Percentiles rank a stretch among this genome's conserved stretches.
phyloP scores from a whole-genome alignment of 2,888 invertebrate species.

The Merodon equestris region DNA sequence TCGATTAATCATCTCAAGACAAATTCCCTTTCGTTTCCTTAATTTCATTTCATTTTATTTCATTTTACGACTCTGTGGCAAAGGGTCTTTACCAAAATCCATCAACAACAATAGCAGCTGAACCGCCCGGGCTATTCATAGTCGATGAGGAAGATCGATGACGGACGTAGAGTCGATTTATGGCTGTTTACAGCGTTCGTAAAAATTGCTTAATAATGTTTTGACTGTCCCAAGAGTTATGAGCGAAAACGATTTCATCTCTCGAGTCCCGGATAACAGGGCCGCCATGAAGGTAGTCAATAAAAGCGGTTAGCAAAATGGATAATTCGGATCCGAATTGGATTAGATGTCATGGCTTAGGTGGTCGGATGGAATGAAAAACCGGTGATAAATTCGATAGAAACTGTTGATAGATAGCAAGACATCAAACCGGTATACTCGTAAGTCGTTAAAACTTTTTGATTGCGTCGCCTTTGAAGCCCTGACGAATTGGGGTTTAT shows the following conservation, averaged over 20 bases:
- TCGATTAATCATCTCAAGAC: constrained; percentile 67
- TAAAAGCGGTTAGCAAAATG: constrained; percentile 20
- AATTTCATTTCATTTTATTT: constrained; percentile 63
- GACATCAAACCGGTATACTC: too few species aligned
- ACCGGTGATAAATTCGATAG: too few species aligned
- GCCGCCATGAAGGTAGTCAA: neutral
- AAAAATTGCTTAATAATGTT: constrained; percentile 69
- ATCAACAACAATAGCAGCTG: constrained; percentile 50
- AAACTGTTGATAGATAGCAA: too few species aligned
- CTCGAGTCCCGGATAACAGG: constrained; percentile 6
- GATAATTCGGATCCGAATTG: too few species aligned
- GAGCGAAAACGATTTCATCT: constrained; percentile 51
- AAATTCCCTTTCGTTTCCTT: constrained; percentile 67
- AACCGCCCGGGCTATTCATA: constrained; percentile 18
- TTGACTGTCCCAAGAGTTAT: constrained; percentile 65
- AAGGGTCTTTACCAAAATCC: constrained; percentile 21
- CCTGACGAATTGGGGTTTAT: too few species aligned
- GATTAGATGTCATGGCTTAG: too few species aligned
- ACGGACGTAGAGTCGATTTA: constrained; percentile 56
- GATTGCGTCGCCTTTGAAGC: too few species aligned
- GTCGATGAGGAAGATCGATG: constrained; percentile 63
- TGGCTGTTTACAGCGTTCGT: constrained; percentile 63
- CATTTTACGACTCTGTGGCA: constrained; percentile 11
- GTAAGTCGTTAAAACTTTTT: too few species aligned
- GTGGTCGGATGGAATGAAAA: too few species aligned